phyloP scores from a whole-genome alignment of 2,888 invertebrate species.

The Eristalis tenax region DNA sequence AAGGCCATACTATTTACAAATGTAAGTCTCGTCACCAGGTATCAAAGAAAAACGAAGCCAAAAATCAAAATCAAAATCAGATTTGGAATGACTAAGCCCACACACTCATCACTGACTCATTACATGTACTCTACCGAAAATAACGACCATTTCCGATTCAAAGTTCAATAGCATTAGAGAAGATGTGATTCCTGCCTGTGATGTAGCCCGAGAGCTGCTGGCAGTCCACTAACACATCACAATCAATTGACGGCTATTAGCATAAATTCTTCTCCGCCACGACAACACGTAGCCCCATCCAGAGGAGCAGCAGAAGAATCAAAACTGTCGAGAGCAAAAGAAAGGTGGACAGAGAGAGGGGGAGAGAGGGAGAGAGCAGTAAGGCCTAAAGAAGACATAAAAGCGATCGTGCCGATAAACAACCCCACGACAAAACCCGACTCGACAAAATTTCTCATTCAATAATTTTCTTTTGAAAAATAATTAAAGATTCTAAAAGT shows the following conservation, averaged over 20 bases:
- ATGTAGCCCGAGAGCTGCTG: constrained; percentile 8
- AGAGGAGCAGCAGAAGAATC: constrained; percentile 8
- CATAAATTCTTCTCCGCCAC: constrained; percentile 63
- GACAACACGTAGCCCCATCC: constrained; percentile 34
- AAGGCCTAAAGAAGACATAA: constrained; percentile 70
- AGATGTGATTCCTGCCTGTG: constrained; percentile 41
- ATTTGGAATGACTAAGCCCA: background rate
- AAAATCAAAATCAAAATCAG: background rate
- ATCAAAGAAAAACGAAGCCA: background rate
- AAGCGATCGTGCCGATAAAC: constrained; percentile 71
- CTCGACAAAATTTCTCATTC: constrained; percentile 63
- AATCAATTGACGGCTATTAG: constrained; percentile 49
- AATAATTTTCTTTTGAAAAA: constrained; percentile 72
- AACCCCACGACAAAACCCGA: constrained; percentile 62
- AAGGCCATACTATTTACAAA: background rate
- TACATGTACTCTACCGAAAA: background rate
- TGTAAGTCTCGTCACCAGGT: background rate
- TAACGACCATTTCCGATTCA: constrained; percentile 46
- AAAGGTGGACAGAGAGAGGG: background rate
- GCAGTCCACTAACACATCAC: constrained; percentile 19
- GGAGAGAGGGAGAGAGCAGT: background rate
- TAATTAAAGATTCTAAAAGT: constrained; percentile 70
- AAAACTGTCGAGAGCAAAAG: background rate
- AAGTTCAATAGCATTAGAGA: constrained; percentile 51
- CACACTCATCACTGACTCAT: constrained; percentile 1